Evolutionary conservation across 2,797 vertebrate species (phyloP).

Genomic region (Channallabes apus): DNA sequence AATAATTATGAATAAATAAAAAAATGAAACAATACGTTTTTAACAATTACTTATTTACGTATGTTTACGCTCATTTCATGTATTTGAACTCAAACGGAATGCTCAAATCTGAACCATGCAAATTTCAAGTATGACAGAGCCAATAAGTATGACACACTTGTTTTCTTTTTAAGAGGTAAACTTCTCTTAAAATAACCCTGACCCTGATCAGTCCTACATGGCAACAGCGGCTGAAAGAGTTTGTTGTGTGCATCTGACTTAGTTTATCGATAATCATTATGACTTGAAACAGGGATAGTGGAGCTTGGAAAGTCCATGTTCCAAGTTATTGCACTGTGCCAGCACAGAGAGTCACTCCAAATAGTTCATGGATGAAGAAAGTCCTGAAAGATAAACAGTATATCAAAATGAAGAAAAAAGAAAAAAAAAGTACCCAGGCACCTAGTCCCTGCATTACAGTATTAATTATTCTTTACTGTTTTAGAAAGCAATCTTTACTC

Average conservation of each 20-base stretch:
- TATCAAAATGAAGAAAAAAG: background rate
- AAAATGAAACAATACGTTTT: background rate
- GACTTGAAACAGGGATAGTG: background rate
- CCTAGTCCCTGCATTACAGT: background rate
- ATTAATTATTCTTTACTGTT: background rate
- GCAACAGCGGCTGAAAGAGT: background rate
- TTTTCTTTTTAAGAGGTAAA: background rate
- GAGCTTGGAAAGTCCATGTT: background rate
- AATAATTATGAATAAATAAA: background rate
- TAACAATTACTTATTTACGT: background rate
- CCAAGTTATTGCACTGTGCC: conserved; percentile 17
- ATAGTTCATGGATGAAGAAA: conserved; percentile 11
- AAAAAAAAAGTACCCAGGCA: background rate
- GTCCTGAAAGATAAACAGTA: conserved; percentile 31
- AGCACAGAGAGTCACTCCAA: conserved; percentile 27
- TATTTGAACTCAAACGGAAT: background rate
- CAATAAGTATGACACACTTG: background rate
- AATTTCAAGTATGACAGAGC: background rate
- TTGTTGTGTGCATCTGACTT: background rate
- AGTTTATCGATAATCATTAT: background rate
- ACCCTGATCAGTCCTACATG: background rate
- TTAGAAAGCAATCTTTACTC: background rate
- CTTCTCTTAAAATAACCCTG: background rate
- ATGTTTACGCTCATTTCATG: background rate
- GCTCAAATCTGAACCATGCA: background rate